Conservation (phyloP, 2,888 invertebrate species). For the Scelioninae gen. 1 region DNA sequence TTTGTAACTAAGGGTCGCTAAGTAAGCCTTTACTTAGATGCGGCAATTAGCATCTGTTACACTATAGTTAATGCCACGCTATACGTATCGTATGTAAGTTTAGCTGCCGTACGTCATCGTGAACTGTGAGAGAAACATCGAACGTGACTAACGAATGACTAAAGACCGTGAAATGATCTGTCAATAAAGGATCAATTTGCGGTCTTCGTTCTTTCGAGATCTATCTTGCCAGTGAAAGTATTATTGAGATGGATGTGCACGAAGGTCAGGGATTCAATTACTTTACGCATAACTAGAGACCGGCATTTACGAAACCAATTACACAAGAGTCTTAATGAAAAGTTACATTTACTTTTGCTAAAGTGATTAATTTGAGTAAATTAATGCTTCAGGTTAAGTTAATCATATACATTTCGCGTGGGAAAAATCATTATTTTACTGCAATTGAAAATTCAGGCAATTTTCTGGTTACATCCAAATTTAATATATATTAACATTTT, state of each 20-base stretch:
- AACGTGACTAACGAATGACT: slow-evolving; percentile 65
- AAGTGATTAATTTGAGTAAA: too few species aligned
- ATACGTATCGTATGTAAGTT: slow-evolving; percentile 35
- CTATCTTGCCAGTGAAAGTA: slow-evolving; percentile 65
- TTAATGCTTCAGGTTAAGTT: too few species aligned
- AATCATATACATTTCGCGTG: too few species aligned
- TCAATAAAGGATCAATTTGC: slow-evolving; percentile 70
- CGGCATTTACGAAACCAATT: slow-evolving; percentile 63
- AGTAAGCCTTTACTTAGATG: slow-evolving; percentile 81
- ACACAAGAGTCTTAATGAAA: slow-evolving; percentile 61
- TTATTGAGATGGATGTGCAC: slow-evolving; percentile 63
- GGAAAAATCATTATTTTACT: too few species aligned
- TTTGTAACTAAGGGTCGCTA: slow-evolving; percentile 71
- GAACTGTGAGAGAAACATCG: slow-evolving; percentile 52
- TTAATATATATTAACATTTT: too few species aligned
- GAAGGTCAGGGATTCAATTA: slow-evolving; percentile 70
- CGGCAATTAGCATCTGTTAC: slow-evolving; percentile 80
- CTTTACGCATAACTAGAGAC: slow-evolving; percentile 55
- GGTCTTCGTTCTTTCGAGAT: slow-evolving; percentile 54
- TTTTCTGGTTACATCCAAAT: too few species aligned
- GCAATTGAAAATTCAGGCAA: too few species aligned
- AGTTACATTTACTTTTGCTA: too few species aligned
- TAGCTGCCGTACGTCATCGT: slow-evolving; percentile 37
- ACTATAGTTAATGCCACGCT: slow-evolving; percentile 60
- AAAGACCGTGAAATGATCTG: slow-evolving; percentile 69